Evolutionary conservation across 2,888 invertebrate species (phyloP).

Genomic region (Platycheirus albimanus): DNA sequence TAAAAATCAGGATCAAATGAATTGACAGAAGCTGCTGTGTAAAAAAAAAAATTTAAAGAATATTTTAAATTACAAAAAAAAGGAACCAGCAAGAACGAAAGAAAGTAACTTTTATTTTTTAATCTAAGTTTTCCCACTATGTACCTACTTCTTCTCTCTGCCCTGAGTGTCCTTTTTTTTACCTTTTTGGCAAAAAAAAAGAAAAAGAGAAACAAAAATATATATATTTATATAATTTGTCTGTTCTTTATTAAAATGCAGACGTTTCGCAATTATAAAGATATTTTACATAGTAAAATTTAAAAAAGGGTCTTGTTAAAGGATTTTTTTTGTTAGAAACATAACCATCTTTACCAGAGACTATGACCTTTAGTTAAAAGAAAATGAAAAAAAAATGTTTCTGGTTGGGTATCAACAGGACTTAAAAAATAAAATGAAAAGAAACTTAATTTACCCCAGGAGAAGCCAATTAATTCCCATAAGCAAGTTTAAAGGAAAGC

Average conservation of each 20-base stretch:
- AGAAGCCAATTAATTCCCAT: conserved; percentile 61
- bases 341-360: not conserved
- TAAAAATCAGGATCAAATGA: conserved; percentile 66
- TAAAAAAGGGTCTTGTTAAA: conserved; percentile 7
- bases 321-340: conserved; percentile 6
- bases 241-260: conserved; percentile 65
- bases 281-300: conserved; percentile 60
- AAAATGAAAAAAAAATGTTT: not conserved
- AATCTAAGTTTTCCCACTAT: conserved; percentile 47
- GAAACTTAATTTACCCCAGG: conserved; percentile 42
- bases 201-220: not conserved
- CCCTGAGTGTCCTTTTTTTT: not conserved
- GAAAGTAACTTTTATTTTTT: conserved; percentile 56
- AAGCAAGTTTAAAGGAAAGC: conserved; percentile 45
- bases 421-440: not conserved
- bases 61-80: conserved; percentile 5
- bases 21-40: conserved; percentile 35
- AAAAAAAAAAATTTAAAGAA: not conserved
- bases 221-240: conserved; percentile 32
- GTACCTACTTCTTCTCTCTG: not conserved
- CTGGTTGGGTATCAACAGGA: not conserved
- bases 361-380: conserved; percentile 12
- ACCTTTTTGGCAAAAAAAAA: conserved; percentile 1
- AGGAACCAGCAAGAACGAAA: not conserved
- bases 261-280: conserved; percentile 68